phyloP scores from a whole-genome alignment of 2,888 invertebrate species.

The Xanthorhoe designata region DNA sequence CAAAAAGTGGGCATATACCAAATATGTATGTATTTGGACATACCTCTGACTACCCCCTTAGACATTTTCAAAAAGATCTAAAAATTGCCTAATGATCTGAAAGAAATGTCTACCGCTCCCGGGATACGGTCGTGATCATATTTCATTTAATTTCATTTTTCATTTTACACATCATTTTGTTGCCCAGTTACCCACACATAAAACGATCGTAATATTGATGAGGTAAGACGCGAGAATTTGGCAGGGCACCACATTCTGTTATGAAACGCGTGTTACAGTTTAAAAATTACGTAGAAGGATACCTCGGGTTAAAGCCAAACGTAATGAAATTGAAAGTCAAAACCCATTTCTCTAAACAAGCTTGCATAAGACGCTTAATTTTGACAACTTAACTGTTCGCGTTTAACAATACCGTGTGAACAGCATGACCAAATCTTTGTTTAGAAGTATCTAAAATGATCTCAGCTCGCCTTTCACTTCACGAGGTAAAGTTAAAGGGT shows the following conservation, averaged over 20 bases:
- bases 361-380: constrained; percentile 65
- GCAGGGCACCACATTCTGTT: constrained; percentile 26
- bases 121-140: too few species aligned
- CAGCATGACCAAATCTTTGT: constrained; percentile 66
- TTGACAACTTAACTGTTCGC: constrained; percentile 53
- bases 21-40: too few species aligned
- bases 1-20: too few species aligned
- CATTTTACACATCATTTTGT: not conserved
- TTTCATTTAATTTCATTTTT: too few species aligned
- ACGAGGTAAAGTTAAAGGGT: constrained; percentile 67
- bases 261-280: constrained; percentile 25
- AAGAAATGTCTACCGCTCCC: too few species aligned
- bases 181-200: constrained; percentile 8
- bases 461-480: constrained; percentile 78
- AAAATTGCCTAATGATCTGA: too few species aligned
- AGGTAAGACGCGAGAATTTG: constrained; percentile 25
- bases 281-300: constrained; percentile 31
- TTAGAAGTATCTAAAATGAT: constrained; percentile 63
- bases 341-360: constrained; percentile 53
- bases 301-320: constrained; percentile 24
- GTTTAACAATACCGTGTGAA: constrained; percentile 71
- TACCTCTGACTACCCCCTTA: too few species aligned
- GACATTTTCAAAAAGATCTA: too few species aligned
- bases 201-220: constrained; percentile 17
- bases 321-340: constrained; percentile 31